Percentiles rank a stretch among this genome's conserved stretches.
phyloP scores from a whole-genome alignment of 1,140 invertebrate genomes.

The Orius laevigatus region DNA sequence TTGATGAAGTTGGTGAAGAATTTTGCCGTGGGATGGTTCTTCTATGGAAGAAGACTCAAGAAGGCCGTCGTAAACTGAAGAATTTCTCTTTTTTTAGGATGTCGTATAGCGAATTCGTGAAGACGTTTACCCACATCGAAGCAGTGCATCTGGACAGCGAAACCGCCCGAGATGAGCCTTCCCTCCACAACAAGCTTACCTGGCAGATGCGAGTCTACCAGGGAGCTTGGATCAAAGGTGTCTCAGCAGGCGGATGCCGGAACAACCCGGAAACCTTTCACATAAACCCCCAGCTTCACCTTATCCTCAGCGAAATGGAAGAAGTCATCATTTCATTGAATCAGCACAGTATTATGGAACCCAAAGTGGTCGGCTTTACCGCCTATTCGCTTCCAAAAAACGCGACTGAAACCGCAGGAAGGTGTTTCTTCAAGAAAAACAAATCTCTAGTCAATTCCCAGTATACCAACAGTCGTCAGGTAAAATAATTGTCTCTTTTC shows the following conservation, averaged over 20 bases:
- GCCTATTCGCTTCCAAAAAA: conserved; percentile 64
- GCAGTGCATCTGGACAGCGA: conserved; percentile 76
- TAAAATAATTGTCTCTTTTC: conserved; percentile 30
- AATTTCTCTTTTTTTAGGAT: no score
- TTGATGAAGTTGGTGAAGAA: no score
- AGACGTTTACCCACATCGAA: conserved; percentile 69
- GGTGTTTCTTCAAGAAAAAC: conserved; percentile 70
- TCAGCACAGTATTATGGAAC: conserved; percentile 81
- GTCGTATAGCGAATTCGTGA: conserved; percentile 66
- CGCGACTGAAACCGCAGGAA: conserved; percentile 45
- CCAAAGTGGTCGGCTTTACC: conserved; percentile 82
- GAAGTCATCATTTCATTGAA: conserved; percentile 75
- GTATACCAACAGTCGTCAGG: conserved; percentile 81
- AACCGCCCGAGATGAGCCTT: conserved; percentile 66
- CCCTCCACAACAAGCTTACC: conserved; percentile 54
- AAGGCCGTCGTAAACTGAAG: no score
- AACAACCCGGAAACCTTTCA: conserved; percentile 87
- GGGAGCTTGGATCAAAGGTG: conserved; percentile 73
- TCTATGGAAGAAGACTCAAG: no score
- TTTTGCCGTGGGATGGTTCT: no score
- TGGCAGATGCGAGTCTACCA: conserved; percentile 78
- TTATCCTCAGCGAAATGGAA: conserved; percentile 64
- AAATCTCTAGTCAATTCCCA: conserved; percentile 79
- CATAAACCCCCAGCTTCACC: conserved; percentile 77
- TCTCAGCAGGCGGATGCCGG: conserved; percentile 77